Evolutionary conservation across 2,797 vertebrate species (phyloP).

Genomic region (Salmo trutta): DNA sequence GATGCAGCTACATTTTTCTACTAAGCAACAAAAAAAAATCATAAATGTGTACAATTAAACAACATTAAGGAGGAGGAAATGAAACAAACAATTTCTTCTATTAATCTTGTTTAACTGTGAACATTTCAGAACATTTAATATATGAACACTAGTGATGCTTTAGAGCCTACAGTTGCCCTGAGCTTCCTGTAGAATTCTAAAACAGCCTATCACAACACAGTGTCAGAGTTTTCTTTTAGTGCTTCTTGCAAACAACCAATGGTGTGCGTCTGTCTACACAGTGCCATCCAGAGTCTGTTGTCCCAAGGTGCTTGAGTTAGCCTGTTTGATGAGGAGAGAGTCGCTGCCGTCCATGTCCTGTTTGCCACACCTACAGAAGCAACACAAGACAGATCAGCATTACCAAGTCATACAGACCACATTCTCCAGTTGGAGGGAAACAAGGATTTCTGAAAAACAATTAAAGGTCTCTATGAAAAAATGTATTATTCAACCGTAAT

Average conservation of each 20-base stretch:
- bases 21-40: constrained; percentile 62
- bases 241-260: constrained; percentile 78
- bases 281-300: constrained; percentile 92
- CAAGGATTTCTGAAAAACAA: not conserved
- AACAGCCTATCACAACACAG: constrained; percentile 80
- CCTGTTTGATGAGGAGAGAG: constrained; percentile 85
- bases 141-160: constrained; percentile 68
- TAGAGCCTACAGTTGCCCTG: constrained; percentile 69
- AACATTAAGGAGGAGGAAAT: constrained; percentile 62
- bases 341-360: constrained; percentile 85
- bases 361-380: constrained; percentile 80
- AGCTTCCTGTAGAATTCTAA: constrained; percentile 71
- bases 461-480: no score
- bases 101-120: constrained; percentile 87
- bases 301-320: constrained; percentile 89
- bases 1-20: constrained; percentile 78
- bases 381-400: constrained; percentile 3
- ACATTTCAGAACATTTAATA: constrained; percentile 75
- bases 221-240: constrained; percentile 89
- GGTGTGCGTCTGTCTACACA: constrained; percentile 79
- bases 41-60: constrained; percentile 74
- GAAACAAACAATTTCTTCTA: constrained; percentile 61
- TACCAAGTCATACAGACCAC: not conserved
- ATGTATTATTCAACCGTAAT: no score
- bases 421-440: not conserved